These are phyloP conservation scores for Hemistola chrysoprasaria DNA, from an alignment of 2,888 invertebrate species.

Conservation along the genomic window DNA sequence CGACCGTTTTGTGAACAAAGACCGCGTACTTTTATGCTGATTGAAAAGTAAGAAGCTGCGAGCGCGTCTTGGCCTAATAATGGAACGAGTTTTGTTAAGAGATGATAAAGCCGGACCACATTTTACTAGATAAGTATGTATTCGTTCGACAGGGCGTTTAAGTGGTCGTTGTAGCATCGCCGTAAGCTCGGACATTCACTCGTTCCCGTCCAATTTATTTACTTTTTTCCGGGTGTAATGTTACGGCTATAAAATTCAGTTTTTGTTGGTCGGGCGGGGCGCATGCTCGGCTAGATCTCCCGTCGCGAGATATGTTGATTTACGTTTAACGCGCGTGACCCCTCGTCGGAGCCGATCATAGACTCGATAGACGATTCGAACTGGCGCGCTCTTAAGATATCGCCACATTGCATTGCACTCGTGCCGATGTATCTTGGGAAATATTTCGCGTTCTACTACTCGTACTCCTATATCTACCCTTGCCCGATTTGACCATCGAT, in stretches of 20 bases:
- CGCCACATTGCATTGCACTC: constrained; percentile 77
- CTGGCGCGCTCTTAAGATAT: constrained; percentile 71
- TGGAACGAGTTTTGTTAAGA: constrained; percentile 23
- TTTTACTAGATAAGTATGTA: constrained; percentile 35
- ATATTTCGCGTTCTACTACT: constrained; percentile 69
- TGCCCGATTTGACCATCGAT: constrained; percentile 60
- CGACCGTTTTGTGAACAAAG: constrained; percentile 17
- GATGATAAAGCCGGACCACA: constrained; percentile 28
- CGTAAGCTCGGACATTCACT: constrained; percentile 59
- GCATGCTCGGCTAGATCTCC: constrained; percentile 76
- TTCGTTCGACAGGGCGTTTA: constrained; percentile 39
- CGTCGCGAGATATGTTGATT: constrained; percentile 82
- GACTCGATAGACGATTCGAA: constrained; percentile 78
- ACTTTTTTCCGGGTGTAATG: constrained; percentile 74
- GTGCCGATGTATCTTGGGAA: constrained; percentile 77
- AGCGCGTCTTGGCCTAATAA: constrained; percentile 21
- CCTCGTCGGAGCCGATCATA: constrained; percentile 76
- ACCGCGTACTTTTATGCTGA: constrained; percentile 17
- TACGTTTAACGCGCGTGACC: constrained; percentile 82
- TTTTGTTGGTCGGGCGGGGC: constrained; percentile 73
- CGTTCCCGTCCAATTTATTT: constrained; percentile 71
- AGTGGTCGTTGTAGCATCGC: constrained; percentile 44
- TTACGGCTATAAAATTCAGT: constrained; percentile 78
- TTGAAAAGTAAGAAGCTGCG: constrained; percentile 21
- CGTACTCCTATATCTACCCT: constrained; percentile 42